Evolutionary conservation across 2,113 vertebrate genomes (phyloP).

Genomic region (Poecilia latipinna): DNA sequence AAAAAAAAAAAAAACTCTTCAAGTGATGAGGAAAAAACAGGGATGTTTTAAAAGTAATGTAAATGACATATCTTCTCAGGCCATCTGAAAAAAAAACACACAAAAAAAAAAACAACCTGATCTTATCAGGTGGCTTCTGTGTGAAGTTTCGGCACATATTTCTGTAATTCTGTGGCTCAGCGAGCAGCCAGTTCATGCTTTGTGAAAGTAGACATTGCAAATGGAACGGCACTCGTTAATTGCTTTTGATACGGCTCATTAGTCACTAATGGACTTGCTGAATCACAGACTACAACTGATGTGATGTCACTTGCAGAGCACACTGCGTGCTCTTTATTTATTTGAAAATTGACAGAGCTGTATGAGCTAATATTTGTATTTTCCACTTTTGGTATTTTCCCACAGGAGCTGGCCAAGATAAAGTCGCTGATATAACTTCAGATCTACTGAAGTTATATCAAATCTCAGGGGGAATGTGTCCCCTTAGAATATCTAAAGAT

Average conservation of each 20-base stretch:
- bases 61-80: background rate
- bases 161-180: background rate
- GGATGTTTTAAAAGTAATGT: background rate
- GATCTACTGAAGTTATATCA: no score
- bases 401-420: background rate
- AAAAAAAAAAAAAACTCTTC: background rate
- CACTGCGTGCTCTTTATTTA: background rate
- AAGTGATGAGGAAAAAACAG: background rate
- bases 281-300: background rate
- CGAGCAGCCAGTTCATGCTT: background rate
- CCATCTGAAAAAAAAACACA: background rate
- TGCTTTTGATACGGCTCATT: background rate
- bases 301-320: background rate
- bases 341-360: background rate
- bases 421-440: background rate
- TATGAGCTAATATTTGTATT: background rate
- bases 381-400: constrained; percentile 28
- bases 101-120: background rate
- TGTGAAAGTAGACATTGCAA: background rate
- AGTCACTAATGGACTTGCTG: background rate
- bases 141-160: background rate
- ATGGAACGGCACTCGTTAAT: background rate
- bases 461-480: no score
- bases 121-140: background rate
- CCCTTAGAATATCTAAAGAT: background rate